phyloP scores from a whole-genome alignment of 2,113 vertebrate species.

The zebrafish (Danio rerio) region DNA sequence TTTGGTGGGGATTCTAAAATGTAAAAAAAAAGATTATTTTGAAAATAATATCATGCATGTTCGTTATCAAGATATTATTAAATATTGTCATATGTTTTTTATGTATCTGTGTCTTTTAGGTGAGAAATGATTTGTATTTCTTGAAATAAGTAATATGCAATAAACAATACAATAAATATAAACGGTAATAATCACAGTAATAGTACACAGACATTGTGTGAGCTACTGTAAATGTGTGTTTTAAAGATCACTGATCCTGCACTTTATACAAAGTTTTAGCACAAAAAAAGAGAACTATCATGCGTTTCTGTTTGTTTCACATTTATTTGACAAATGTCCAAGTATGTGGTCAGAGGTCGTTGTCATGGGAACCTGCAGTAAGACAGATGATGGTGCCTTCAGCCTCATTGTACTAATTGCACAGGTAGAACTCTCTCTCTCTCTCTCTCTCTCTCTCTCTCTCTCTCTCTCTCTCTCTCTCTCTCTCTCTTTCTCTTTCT shows the following conservation, averaged over 20 bases:
- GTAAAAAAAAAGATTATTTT: too few relatives aligned
- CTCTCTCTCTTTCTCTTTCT: neutral
- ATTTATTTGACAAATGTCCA: neutral
- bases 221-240: neutral
- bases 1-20: too few relatives aligned
- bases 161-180: too few relatives aligned
- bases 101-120: too few relatives aligned
- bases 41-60: too few relatives aligned
- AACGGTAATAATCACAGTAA: too few relatives aligned
- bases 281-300: neutral
- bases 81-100: too few relatives aligned
- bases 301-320: conserved; percentile 3
- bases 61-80: too few relatives aligned
- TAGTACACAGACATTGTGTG: neutral
- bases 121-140: too few relatives aligned
- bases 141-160: too few relatives aligned
- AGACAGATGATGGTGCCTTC: conserved; percentile 42
- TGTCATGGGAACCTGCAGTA: conserved; percentile 50
- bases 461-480: neutral
- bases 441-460: conserved; percentile 38
- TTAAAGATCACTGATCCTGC: neutral
- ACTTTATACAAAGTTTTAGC: neutral
- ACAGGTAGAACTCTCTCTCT: conserved; percentile 50
- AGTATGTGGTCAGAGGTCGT: conserved; percentile 35
- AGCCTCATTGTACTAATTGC: conserved; percentile 58